phyloP scores from a whole-genome alignment of 2,113 vertebrate species.

The Procapra przewalskii region DNA sequence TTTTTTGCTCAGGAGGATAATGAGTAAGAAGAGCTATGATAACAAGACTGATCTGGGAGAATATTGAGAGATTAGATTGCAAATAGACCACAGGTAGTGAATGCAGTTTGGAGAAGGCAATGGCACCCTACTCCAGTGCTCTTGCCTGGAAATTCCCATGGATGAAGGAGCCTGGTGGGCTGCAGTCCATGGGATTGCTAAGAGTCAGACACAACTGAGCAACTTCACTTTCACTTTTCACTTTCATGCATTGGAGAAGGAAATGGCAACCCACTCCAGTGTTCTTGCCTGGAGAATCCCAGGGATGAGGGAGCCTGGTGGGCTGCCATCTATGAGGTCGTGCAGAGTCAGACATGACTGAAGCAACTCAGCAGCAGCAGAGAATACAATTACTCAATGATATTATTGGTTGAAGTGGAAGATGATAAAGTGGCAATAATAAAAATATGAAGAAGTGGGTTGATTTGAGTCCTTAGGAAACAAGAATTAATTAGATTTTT shows the following conservation, averaged over 20 bases:
- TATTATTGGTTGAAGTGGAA: not conserved
- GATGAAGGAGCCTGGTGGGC: too few relatives aligned
- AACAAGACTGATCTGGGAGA: conserved; percentile 6
- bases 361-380: not conserved
- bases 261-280: too few relatives aligned
- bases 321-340: too few relatives aligned
- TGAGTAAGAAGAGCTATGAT: not conserved
- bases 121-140: too few relatives aligned
- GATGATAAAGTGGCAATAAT: not conserved
- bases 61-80: conserved; percentile 8
- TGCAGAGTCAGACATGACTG: too few relatives aligned
- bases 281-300: too few relatives aligned
- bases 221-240: too few relatives aligned
- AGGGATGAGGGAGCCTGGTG: rapidly evolving
- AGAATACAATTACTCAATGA: conserved; percentile 20
- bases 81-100: not conserved
- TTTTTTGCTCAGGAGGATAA: not conserved
- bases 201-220: too few relatives aligned
- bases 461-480: not conserved
- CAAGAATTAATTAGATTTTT: not conserved
- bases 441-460: conserved; percentile 25
- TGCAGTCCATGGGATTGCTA: too few relatives aligned
- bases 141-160: too few relatives aligned
- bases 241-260: too few relatives aligned
- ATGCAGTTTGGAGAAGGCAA: not conserved